Evolutionary conservation across 2,113 vertebrate genomes (phyloP).

Genomic region (Lathamus discolor): DNA sequence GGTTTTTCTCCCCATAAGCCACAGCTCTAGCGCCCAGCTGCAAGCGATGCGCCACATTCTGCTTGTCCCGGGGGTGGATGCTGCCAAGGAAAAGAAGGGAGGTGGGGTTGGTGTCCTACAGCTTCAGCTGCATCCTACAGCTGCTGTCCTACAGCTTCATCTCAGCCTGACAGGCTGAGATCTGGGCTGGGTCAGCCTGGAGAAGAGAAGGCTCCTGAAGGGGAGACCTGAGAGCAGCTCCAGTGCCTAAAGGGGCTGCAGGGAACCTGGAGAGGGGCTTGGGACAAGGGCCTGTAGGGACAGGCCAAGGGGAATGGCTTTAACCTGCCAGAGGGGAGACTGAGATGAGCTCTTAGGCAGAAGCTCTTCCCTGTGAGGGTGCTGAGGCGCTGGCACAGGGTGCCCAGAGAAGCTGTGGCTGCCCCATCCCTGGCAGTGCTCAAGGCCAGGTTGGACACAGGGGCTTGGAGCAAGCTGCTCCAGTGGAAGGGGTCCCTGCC

Average conservation of each 20-base stretch:
- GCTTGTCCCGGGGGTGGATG: conserved; percentile 88
- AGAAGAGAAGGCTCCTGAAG: neutral
- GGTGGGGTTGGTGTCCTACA: neutral
- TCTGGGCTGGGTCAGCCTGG: neutral
- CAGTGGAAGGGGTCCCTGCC: neutral
- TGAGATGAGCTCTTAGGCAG: no score
- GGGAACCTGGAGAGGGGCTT: no score
- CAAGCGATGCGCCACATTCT: conserved; percentile 82
- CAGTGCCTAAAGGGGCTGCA: no score
- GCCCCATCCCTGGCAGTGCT: no score
- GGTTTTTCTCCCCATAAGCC: conserved; percentile 77
- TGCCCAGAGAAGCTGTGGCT: no score
- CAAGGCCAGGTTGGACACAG: neutral
- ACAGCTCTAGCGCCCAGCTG: conserved; percentile 85
- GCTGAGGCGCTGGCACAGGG: no score
- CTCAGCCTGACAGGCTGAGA: neutral
- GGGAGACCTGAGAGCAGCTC: no score
- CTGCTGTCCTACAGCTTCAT: neutral
- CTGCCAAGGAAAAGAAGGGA: conserved; percentile 57
- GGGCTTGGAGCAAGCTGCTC: neutral
- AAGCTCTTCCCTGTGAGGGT: no score
- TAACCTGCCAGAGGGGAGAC: no score
- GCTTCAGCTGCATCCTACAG: neutral
- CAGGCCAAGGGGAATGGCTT: no score
- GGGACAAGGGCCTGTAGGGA: no score